These are phyloP conservation scores for Caenorhabditis brenneri DNA, from an alignment of 1,140 invertebrate species.

Conservation along the genomic window DNA sequence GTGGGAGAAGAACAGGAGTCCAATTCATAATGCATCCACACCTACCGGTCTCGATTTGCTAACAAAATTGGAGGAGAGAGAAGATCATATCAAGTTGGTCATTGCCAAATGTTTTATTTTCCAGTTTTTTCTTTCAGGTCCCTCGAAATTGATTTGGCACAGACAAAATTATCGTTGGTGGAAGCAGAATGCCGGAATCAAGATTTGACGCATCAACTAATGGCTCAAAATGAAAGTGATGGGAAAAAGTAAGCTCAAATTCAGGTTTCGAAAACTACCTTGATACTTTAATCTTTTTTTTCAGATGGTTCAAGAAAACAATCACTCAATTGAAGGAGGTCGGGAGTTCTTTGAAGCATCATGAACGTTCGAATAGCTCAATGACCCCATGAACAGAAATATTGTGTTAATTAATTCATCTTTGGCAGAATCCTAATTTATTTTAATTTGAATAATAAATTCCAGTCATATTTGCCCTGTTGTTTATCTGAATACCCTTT, in stretches of 20 bases:
- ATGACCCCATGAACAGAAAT: background rate
- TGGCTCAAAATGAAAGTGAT: constrained; percentile 55
- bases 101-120: no score
- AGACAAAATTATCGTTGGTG: constrained; percentile 93
- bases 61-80: constrained; percentile 60
- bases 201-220: constrained; percentile 73
- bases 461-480: background rate
- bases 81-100: constrained; percentile 63
- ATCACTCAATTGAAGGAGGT: constrained; percentile 74
- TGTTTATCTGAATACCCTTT: no score
- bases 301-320: constrained; percentile 66
- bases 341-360: constrained; percentile 62
- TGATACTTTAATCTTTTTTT: constrained; percentile 22
- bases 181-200: constrained; percentile 95
- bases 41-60: constrained; percentile 56
- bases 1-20: constrained; percentile 53
- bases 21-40: background rate
- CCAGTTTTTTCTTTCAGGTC: no score
- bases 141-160: constrained; percentile 90
- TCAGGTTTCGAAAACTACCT: no score
- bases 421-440: background rate
- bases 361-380: constrained; percentile 53
- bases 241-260: constrained; percentile 41
- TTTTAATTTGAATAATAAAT: background rate
- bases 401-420: background rate